Conservation (phyloP, 2,113 vertebrate genomes). For the Aythya baeri region DNA sequence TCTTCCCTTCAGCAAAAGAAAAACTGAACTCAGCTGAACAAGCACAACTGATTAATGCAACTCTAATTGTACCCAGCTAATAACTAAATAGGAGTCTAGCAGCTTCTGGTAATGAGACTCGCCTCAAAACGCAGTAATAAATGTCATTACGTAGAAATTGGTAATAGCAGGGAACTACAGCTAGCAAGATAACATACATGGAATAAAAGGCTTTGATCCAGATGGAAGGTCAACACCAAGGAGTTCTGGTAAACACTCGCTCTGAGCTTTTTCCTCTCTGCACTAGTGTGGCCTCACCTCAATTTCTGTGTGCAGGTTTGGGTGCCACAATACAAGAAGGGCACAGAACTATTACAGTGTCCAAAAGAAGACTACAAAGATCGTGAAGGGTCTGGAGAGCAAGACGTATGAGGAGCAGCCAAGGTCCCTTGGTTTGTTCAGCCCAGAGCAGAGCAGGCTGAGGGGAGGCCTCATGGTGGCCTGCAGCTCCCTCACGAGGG, state of each 20-base stretch:
- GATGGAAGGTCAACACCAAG: background rate
- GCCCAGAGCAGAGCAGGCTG: too few species aligned
- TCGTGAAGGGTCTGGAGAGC: too few species aligned
- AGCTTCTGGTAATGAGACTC: slow-evolving; percentile 45
- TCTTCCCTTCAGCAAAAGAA: slow-evolving; percentile 33
- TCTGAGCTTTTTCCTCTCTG: too few species aligned
- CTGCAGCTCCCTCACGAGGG: too few species aligned
- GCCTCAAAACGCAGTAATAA: slow-evolving; percentile 49
- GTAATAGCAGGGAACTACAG: background rate
- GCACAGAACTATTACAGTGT: too few species aligned
- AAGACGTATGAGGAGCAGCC: too few species aligned
- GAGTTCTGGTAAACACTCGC: background rate
- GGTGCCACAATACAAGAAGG: too few species aligned
- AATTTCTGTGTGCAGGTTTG: too few species aligned
- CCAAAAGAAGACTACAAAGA: too few species aligned
- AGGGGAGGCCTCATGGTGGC: too few species aligned
- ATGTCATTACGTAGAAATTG: slow-evolving; percentile 34
- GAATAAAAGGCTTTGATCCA: background rate
- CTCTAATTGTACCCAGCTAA: slow-evolving; percentile 56
- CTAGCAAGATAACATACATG: background rate
- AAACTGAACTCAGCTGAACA: slow-evolving; percentile 55
- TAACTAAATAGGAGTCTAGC: slow-evolving; percentile 58
- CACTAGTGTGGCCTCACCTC: too few species aligned
- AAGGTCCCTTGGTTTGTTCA: too few species aligned
- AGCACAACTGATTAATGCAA: slow-evolving; percentile 55